Conservation (phyloP, 2,113 vertebrate species). For the Alosa alosa region DNA sequence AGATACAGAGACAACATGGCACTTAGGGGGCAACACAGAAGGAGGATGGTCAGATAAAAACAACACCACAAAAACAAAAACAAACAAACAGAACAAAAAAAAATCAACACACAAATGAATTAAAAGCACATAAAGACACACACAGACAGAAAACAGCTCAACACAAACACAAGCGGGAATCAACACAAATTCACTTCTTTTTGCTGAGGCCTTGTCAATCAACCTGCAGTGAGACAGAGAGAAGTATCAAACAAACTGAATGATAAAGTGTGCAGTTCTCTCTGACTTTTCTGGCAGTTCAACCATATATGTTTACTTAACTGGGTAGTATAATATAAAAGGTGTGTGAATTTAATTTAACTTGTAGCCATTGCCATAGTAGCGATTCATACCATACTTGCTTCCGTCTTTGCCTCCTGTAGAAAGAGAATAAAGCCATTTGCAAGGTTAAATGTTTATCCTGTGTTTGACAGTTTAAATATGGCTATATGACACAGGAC, state of each 20-base stretch:
- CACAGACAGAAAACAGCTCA: not conserved
- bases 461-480: not conserved
- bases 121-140: slow-evolving; percentile 18
- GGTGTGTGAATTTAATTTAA: not conserved
- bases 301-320: no score
- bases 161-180: slow-evolving; percentile 25
- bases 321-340: not conserved
- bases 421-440: not conserved
- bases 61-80: not conserved
- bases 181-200: slow-evolving; percentile 8
- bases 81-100: slow-evolving; percentile 16
- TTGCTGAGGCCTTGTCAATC: slow-evolving; percentile 4
- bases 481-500: not conserved
- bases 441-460: not conserved
- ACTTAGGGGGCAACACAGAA: slow-evolving; percentile 18
- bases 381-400: slow-evolving; percentile 61
- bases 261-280: not conserved
- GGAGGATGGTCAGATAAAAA: slow-evolving; percentile 15
- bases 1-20: slow-evolving; percentile 50
- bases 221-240: slow-evolving; percentile 10
- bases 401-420: slow-evolving; percentile 62
- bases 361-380: slow-evolving; percentile 64
- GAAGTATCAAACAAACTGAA: not conserved
- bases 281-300: not conserved
- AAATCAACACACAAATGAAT: not conserved